Evolutionary conservation across 2,888 invertebrate genomes (phyloP), one percentile per base, ranked within the genome.

Genomic region (Oegoconia quadripuncta): DNA sequence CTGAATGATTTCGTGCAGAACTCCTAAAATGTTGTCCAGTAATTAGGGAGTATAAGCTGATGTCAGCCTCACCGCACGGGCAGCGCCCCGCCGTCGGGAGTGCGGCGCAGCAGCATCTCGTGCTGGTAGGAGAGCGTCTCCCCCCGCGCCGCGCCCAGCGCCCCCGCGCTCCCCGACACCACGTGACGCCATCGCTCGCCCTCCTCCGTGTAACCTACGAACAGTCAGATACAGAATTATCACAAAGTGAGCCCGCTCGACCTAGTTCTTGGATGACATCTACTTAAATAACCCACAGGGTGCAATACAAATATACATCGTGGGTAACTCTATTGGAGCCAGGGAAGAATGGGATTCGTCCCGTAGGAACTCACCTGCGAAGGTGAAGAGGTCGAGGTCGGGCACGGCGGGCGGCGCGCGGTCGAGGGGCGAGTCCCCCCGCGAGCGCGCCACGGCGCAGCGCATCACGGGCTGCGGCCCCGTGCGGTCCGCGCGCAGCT

Each of bases 91-190:
- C 59, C 64, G 44, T 61, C 64, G 5, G 20, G 12, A 11, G 52
- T 49, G 36, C 78, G 68, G 40, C 48, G 29, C 25, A 81, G 43
- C 41, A 76, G 55, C 63, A 81, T 47, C 56, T 79, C 75, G 63
- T 83, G 83, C 1, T 54, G 66, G 53, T 59, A 55, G 35, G 64
- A 60, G 39, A 82, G 77, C 34, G 52, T 48, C 64, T 83, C 83
- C 2, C 73, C 76, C 3, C 58, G 61, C 46, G 61, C 73, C n/a
- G 46, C 77, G 14, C 78, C 79, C 41, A 53, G 50, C 55, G 68
- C 68, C 0, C 80, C 79, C 22, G 49, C 44, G 23, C 46, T 52
- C 1, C 71, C 70, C 2, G 44, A 14, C 48, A 64, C 52, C 39
- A 59, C 53, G 46, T 58, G 58, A 29, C 55, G 56, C 80, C 80